Percentiles rank a stretch among this genome's conserved stretches.
Conservation (phyloP, 2,113 vertebrate genomes). For the Poeciliopsis retropinna region DNA sequence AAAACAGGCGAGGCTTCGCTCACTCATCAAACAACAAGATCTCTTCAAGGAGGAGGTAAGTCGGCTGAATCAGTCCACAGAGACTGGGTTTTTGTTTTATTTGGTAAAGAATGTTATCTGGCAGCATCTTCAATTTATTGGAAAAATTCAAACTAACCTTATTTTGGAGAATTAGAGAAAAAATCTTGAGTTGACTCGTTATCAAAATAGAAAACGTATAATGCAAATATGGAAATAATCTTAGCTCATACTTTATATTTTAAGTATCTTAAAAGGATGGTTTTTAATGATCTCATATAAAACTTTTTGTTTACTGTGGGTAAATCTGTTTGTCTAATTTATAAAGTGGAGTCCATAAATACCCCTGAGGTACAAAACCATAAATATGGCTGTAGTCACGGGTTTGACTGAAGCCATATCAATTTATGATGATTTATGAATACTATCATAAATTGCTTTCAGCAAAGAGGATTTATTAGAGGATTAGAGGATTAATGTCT, state of each 20-base stretch:
- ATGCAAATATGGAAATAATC: no score
- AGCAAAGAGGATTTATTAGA: no score
- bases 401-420: background rate
- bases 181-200: background rate
- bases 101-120: background rate
- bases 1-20: slow-evolving; percentile 93
- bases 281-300: background rate
- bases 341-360: background rate
- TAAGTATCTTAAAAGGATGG: no score
- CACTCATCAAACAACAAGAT: slow-evolving; percentile 96
- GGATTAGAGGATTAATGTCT: no score
- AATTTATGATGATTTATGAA: background rate
- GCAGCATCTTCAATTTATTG: background rate
- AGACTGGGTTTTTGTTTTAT: background rate
- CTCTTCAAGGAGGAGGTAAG: slow-evolving; percentile 96
- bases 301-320: no score
- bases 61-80: background rate
- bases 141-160: background rate
- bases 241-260: no score
- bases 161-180: background rate
- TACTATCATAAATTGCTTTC: background rate
- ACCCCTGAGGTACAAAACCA: background rate
- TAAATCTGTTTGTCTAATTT: background rate
- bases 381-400: background rate
- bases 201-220: background rate